These are phyloP conservation scores for Brenthis daphne DNA, from an alignment of 2,888 invertebrate species.

Conservation along the genomic window DNA sequence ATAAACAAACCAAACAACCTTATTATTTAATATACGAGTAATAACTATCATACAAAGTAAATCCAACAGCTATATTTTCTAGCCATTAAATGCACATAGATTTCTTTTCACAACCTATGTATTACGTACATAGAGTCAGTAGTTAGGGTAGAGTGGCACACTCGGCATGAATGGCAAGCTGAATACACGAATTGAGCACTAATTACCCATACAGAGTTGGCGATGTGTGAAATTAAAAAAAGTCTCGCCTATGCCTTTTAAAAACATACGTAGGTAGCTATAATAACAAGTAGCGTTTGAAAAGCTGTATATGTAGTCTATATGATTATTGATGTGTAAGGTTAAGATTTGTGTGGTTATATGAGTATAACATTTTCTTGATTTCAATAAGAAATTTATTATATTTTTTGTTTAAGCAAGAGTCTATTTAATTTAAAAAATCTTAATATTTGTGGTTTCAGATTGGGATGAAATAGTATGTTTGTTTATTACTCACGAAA, in stretches of 20 bases:
- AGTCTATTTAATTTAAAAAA: no score
- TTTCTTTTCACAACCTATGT: conserved; percentile 34
- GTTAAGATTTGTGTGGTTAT: no score
- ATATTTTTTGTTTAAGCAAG: no score
- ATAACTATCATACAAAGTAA: neutral
- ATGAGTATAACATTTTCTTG: no score
- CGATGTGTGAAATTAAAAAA: conserved; percentile 79
- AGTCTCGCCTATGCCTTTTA: conserved; percentile 46
- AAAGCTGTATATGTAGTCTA: neutral
- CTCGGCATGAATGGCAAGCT: conserved; percentile 61
- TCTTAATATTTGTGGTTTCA: no score
- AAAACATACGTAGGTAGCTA: conserved; percentile 31
- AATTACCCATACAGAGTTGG: conserved; percentile 74
- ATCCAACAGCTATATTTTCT: conserved; percentile 12
- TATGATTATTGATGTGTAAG: conserved; percentile 5
- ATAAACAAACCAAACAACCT: neutral
- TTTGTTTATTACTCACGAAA: no score
- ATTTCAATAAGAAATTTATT: no score
- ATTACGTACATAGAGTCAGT: conserved; percentile 33
- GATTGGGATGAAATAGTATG: no score
- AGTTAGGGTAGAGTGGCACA: conserved; percentile 55
- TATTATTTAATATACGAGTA: neutral
- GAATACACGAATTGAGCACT: conserved; percentile 78
- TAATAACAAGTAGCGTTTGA: conserved; percentile 17
- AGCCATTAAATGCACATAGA: conserved; percentile 23